phyloP scores from a whole-genome alignment of 1,140 invertebrate genomes.

The Zelostemma sp. region DNA sequence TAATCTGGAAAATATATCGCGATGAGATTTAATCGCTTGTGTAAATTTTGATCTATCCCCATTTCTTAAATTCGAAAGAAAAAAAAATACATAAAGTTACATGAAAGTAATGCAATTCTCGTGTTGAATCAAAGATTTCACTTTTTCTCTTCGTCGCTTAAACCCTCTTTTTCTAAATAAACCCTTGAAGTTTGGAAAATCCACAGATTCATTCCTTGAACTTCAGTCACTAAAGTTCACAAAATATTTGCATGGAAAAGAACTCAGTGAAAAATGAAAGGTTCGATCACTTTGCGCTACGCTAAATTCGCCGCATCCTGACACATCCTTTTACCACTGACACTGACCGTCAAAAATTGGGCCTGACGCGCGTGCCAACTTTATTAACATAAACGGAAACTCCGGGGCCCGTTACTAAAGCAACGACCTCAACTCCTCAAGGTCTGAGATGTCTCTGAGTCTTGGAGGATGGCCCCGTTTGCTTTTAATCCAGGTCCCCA shows the following conservation, averaged over 20 bases:
- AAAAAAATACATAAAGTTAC: too few species aligned
- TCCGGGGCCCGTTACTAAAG: constrained; percentile 38
- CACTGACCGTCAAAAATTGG: constrained; percentile 51
- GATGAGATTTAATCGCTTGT: background rate
- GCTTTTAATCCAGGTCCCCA: constrained; percentile 71
- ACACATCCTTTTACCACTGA: constrained; percentile 23
- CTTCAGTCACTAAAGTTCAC: too few species aligned
- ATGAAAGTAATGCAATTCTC: too few species aligned
- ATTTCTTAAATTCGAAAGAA: too few species aligned
- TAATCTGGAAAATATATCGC: constrained; percentile 53
- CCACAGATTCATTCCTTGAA: too few species aligned
- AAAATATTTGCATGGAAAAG: too few species aligned
- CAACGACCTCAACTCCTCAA: constrained; percentile 64
- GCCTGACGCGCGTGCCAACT: constrained; percentile 35
- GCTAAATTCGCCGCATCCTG: constrained; percentile 7
- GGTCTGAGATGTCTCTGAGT: constrained; percentile 68
- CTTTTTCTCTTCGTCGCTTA: too few species aligned
- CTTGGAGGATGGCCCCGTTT: constrained; percentile 69
- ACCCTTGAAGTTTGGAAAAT: too few species aligned
- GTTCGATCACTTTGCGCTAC: background rate
- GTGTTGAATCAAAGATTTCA: too few species aligned
- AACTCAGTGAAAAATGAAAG: background rate
- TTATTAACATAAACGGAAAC: constrained; percentile 51
- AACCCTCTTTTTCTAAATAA: too few species aligned
- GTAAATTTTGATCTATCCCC: too few species aligned